Conservation (phyloP, 1,140 invertebrate genomes). For the Heterodera carotae region DNA sequence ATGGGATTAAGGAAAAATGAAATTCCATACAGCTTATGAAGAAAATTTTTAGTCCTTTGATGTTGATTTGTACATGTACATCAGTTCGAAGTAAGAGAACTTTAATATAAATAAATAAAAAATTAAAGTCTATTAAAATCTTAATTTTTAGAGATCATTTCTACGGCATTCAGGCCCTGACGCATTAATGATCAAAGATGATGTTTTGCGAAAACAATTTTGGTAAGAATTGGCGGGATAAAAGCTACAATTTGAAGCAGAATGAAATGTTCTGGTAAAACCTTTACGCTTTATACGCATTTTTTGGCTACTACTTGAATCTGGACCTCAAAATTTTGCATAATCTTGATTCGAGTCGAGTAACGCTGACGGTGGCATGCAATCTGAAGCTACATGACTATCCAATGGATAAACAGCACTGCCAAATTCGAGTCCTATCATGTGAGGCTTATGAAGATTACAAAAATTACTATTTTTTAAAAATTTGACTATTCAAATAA, state of each 20-base stretch:
- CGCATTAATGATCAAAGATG: slow-evolving; percentile 57
- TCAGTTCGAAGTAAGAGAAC: slow-evolving; percentile 40
- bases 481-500: no score
- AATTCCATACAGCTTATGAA: background rate
- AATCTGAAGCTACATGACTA: slow-evolving; percentile 51
- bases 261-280: no score
- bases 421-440: slow-evolving; percentile 41
- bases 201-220: slow-evolving; percentile 46
- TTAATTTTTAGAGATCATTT: slow-evolving; percentile 33
- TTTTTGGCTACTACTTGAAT: background rate
- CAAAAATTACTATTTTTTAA: no score
- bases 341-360: slow-evolving; percentile 60
- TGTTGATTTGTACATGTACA: slow-evolving; percentile 57
- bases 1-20: no score
- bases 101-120: background rate
- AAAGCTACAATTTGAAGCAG: no score
- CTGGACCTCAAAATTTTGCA: background rate
- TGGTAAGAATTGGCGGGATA: slow-evolving; percentile 42
- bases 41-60: slow-evolving; percentile 57
- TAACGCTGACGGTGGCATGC: slow-evolving; percentile 45
- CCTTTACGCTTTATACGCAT: no score
- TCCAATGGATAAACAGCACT: slow-evolving; percentile 53
- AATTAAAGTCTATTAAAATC: background rate
- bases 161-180: slow-evolving; percentile 47
- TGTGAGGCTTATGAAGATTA: slow-evolving; percentile 17